Evolutionary conservation across 2,888 invertebrate species (phyloP), one percentile per base, ranked within the genome.

Genomic region (Resseliella maxima): DNA sequence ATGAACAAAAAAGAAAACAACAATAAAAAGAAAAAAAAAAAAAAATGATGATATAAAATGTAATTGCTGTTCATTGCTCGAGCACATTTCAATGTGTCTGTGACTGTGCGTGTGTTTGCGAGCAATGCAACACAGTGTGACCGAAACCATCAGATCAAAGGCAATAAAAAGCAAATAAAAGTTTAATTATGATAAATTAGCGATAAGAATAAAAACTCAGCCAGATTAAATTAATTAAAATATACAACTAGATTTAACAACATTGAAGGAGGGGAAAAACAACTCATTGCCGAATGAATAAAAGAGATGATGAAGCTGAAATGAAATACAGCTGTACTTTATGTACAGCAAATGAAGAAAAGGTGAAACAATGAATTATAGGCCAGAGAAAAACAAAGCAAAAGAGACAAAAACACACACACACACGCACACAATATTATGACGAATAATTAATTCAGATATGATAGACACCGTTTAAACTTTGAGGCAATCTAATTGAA

Each of bases 401-500:
- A 59, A 50, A 18, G 5, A 12, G 50, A n/a, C 15, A 72, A 27
- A 72, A 31, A 12, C 31, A 72, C 27, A 72, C 31, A 72, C 0
- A 50, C n/a, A n/a, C n/a, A n/a, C 15, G 46, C 31, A 15, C 3
- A 31, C 1, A 72, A 31, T 3, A 50, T 72, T 35, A 72, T 72
- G 72, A 35, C 72, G 72, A 72, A 72, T 72, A 72, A 72, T 72
- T 72, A 72, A 72, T 72, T 72, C 35, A 72, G 31, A 72, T 72
- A 72, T 72, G 72, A 72, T 72, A 72, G 72, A 72, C 72, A 72
- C 72, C 72, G 72, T 72, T 72, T 72, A 72, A 72, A 72, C 72
- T 72, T 72, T 27, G 15, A 31, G 15, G 72, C 35, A 72, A 72
- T 72, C 72, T 31, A 72, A 72, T 31, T 72, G 72, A 72, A 72